Conservation (phyloP, 2,113 vertebrate genomes). For the Micromys minutus region DNA sequence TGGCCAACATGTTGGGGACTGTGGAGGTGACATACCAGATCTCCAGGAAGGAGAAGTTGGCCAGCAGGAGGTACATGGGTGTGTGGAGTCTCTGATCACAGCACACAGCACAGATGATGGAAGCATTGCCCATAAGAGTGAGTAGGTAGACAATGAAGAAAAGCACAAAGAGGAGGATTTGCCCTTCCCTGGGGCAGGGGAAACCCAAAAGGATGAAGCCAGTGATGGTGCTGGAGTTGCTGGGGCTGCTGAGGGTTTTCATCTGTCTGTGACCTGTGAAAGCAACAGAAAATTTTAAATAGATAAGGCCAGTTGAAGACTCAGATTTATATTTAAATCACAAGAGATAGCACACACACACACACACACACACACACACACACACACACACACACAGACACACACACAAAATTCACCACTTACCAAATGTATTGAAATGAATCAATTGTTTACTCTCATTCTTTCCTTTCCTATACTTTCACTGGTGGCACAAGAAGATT, state of each 20-base stretch:
- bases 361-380: not conserved
- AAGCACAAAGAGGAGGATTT: constrained; percentile 62
- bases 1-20: constrained; percentile 76
- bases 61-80: constrained; percentile 75
- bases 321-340: not conserved
- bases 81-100: constrained; percentile 63
- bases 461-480: not conserved
- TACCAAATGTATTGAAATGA: not conserved
- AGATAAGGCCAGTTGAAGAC: not conserved
- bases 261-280: constrained; percentile 47
- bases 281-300: not conserved
- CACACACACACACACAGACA: not conserved
- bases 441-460: not conserved
- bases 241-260: not conserved
- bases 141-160: constrained; percentile 61
- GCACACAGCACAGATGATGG: constrained; percentile 63
- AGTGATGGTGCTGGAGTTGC: constrained; percentile 24
- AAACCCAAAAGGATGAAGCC: constrained; percentile 76
- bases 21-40: constrained; percentile 77
- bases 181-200: not conserved
- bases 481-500: not conserved
- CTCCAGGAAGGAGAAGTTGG: constrained; percentile 77
- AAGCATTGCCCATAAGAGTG: constrained; percentile 63
- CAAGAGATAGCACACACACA: not conserved
- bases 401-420: not conserved